A percentile compares a stretch with the other conserved stretches of the same genome.
phyloP scores from a whole-genome alignment of 2,113 vertebrate genomes.

The Hippocampus guttulatus region DNA sequence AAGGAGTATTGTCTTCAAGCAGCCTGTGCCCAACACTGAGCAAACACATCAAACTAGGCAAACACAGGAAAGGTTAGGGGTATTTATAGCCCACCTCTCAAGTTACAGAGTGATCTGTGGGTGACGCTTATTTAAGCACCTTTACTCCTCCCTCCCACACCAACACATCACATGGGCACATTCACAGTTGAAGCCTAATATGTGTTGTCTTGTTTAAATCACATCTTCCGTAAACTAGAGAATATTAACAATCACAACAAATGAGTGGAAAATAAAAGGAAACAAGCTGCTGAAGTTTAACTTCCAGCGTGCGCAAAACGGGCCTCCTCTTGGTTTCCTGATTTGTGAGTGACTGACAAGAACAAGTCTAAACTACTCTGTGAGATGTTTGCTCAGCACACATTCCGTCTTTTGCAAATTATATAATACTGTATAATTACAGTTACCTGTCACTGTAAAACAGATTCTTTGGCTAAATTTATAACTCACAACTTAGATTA shows the following conservation, averaged over 20 bases:
- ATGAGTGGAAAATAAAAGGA: background rate
- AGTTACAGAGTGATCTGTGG: conserved; percentile 69
- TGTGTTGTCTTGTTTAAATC: conserved; percentile 16
- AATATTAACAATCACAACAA: background rate
- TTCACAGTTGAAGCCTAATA: conserved; percentile 35
- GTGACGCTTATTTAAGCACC: conserved; percentile 69
- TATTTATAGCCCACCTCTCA: conserved; percentile 76
- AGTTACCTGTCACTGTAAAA: conserved; percentile 10
- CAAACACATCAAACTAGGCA: conserved; percentile 52
- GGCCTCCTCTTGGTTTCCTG: conserved; percentile 21
- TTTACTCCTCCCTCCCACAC: conserved; percentile 51
- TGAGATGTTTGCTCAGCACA: conserved; percentile 25
- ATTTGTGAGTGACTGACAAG: conserved; percentile 25
- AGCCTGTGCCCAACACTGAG: conserved; percentile 35
- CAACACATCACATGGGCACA: conserved; percentile 28
- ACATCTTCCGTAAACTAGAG: background rate
- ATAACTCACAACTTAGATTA: too few species aligned
- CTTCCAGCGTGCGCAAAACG: conserved; percentile 9
- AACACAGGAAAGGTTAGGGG: conserved; percentile 71
- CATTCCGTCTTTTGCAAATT: conserved; percentile 33
- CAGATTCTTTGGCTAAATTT: background rate
- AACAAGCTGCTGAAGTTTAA: conserved; percentile 6
- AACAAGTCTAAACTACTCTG: conserved; percentile 60
- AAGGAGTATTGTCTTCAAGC: conserved; percentile 50
- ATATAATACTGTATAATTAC: background rate